phyloP scores from a whole-genome alignment of 2,888 invertebrate genomes.

The Zhengitettix transpicula region DNA sequence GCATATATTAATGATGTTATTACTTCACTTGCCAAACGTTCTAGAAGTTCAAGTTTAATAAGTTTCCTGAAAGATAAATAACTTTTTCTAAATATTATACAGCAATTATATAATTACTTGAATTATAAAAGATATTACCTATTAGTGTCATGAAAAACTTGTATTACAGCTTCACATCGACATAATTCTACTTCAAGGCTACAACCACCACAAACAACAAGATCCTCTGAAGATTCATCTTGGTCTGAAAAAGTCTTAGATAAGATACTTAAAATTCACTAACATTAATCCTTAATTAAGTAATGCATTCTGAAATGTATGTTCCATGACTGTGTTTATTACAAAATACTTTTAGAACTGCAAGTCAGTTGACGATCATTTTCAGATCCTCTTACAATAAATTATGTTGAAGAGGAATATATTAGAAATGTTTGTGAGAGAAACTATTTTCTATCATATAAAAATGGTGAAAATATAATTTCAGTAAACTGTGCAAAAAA shows the following conservation, averaged over 20 bases:
- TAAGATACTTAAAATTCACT: not conserved
- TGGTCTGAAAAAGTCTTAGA: constrained; percentile 13
- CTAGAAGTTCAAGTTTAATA: constrained; percentile 60
- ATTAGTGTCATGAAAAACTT: constrained; percentile 62
- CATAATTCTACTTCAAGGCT: constrained; percentile 42
- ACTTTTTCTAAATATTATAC: not conserved
- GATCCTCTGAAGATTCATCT: constrained; percentile 38
- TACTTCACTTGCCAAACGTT: constrained; percentile 70
- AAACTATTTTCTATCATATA: no score
- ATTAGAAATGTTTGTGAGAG: no score
- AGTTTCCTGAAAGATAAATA: constrained; percentile 31
- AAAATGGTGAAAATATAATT: no score
- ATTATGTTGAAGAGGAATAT: no score
- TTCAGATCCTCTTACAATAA: no score
- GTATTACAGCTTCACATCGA: constrained; percentile 46
- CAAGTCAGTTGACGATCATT: no score
- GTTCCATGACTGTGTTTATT: no score
- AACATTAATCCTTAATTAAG: no score
- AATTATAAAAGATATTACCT: constrained; percentile 27
- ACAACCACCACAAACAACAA: constrained; percentile 53
- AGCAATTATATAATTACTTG: not conserved
- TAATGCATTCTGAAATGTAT: no score
- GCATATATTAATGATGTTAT: constrained; percentile 68
- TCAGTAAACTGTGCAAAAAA: no score
- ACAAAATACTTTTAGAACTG: no score